Evolutionary conservation across 2,113 vertebrate species (phyloP).

Genomic region (Oreochromis niloticus): DNA sequence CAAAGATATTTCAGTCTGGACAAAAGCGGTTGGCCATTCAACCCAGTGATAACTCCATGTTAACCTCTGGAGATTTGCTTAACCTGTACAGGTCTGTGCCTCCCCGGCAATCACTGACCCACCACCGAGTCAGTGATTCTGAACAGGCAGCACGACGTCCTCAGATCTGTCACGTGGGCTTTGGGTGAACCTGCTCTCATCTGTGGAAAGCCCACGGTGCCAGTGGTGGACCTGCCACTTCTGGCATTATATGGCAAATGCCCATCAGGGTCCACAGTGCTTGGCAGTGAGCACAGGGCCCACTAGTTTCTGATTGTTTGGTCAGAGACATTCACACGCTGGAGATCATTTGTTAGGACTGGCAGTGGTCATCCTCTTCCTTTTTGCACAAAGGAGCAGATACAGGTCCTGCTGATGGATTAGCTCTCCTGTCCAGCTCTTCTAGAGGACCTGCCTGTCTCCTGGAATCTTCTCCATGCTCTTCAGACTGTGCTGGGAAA

Average conservation of each 20-base stretch:
- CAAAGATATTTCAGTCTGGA: background rate
- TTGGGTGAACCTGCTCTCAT: background rate
- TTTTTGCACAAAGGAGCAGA: background rate
- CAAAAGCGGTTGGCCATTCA: background rate
- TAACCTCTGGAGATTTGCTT: background rate
- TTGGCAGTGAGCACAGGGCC: background rate
- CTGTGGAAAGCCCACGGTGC: background rate
- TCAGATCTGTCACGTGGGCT: background rate
- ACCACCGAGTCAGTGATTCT: too few relatives aligned
- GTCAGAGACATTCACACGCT: background rate
- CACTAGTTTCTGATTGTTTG: background rate
- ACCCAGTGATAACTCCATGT: background rate
- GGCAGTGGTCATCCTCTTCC: accelerated
- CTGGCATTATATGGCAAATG: background rate
- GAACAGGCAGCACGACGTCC: accelerated
- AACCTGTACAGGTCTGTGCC: background rate
- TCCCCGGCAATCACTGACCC: background rate
- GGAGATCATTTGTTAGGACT: background rate
- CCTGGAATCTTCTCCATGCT: accelerated
- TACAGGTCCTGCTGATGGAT: background rate
- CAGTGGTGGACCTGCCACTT: background rate
- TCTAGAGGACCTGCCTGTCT: background rate
- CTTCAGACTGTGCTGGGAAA: background rate
- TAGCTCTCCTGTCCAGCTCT: background rate
- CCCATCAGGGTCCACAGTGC: background rate